Base-by-base conservation (phyloP, 2,113 vertebrate genomes). In the Notothenia coriiceps region DNA sequence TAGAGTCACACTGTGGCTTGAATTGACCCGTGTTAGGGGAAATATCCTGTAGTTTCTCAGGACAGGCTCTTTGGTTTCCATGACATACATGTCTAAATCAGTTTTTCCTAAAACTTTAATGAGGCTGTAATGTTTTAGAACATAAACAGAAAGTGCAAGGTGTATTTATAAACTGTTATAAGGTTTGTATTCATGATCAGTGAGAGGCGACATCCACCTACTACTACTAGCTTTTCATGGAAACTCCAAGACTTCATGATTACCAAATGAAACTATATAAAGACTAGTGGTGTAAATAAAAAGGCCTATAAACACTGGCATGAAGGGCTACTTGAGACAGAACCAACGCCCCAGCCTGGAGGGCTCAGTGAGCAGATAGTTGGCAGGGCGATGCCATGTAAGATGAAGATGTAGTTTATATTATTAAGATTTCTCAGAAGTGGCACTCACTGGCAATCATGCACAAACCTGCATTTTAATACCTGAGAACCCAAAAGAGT, bases 281-380 rank as follows among this genome's bases (percentile, higher is more conserved):
- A 49, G 86, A 81, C 70, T 13, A 49, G 44, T 67, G 29, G 72
- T 29, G 82, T 74, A 82, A 90, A 88, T 90, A 82, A 80, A 80
- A 89, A 77, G 63, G 17, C 82, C 70, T 74, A 87, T 92, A 86
- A 93, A 91, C 67, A 79, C 85, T 44, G 84, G 80, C 77, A 88
- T 79, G 86, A 79, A 69, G 74, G 67, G 89, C 74, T 54, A 89
- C 83, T 90, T 86, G 87, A 91, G 90, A 90, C 61, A 71, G 70
- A 77, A 86, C 75, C 90, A 73, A 65, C 69, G 60, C 91, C 86
- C 91, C 51, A 43, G 62, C 55, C 51, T 57, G 2, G 68, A 71
- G 12, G 2, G 55, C 68, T 74, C 67, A 62, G 47, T 71, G 64
- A 64, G 59, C 61, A 56, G 67, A 87, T 78, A 72, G 22, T 74